These are phyloP conservation scores for Hydrophis major DNA, from an alignment of 2,797 vertebrate species.

Conservation along the genomic window DNA sequence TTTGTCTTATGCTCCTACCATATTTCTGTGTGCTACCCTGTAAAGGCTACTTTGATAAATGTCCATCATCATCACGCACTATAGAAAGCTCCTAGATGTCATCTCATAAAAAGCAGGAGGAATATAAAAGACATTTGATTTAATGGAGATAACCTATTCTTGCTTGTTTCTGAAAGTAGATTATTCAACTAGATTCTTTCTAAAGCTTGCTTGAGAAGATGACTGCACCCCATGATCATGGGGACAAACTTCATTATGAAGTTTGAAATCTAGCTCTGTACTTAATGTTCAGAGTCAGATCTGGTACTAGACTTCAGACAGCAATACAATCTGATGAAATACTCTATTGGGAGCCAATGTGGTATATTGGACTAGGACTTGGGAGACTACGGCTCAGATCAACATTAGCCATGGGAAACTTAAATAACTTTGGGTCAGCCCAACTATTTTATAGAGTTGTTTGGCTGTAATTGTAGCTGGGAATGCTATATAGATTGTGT, in stretches of 20 bases:
- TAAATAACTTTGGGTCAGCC: not conserved
- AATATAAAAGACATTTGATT: not conserved
- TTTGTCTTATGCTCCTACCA: not conserved
- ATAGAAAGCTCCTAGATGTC: not conserved
- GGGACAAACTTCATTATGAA: not conserved
- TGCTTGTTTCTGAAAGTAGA: not conserved
- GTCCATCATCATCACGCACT: not conserved
- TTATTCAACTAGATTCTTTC: not conserved
- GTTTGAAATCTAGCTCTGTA: not conserved
- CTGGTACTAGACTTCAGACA: not conserved
- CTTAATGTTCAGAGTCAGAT: not conserved
- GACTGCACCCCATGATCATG: not conserved
- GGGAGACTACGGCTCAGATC: not conserved
- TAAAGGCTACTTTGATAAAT: not conserved
- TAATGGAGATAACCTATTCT: not conserved
- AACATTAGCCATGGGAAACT: not conserved
- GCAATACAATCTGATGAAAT: not conserved
- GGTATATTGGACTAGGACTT: not conserved
- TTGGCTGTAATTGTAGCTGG: not conserved
- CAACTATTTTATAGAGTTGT: not conserved
- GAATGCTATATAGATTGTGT: not conserved
- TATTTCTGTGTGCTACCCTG: not conserved
- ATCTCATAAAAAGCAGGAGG: not conserved
- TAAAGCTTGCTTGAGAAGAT: not conserved
- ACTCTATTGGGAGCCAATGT: not conserved